Conservation (phyloP, 92 coral and sea anemone species). For the Umimayanthus chanpuru region DNA sequence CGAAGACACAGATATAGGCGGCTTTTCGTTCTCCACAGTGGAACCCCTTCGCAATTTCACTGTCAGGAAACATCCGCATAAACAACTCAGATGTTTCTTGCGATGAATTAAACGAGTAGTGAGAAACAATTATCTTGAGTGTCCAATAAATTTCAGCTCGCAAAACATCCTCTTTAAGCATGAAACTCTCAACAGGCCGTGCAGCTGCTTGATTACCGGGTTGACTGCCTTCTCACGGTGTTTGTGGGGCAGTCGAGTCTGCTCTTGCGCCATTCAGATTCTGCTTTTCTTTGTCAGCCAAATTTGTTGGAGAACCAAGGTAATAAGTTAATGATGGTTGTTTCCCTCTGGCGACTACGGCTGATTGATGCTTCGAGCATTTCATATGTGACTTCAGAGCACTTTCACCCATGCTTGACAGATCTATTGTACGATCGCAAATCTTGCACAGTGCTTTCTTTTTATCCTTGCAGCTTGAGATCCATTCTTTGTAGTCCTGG, state of each 20-base stretch:
- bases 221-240: too few species aligned
- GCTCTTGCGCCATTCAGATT: neutral
- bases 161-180: constrained; percentile 60
- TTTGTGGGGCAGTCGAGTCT: constrained; percentile 29
- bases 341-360: constrained; percentile 33
- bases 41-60: neutral
- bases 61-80: constrained; percentile 7
- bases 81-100: constrained; percentile 22
- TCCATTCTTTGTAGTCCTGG: constrained; percentile 49
- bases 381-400: constrained; percentile 51
- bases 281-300: constrained; percentile 21
- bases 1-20: constrained; percentile 16
- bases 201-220: constrained; percentile 23
- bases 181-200: constrained; percentile 48
- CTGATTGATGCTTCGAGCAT: constrained; percentile 47
- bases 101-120: constrained; percentile 59
- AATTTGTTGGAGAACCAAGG: constrained; percentile 34
- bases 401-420: constrained; percentile 65
- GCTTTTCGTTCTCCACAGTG: constrained; percentile 20
- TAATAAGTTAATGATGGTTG: too few species aligned
- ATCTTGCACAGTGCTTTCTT: constrained; percentile 52
- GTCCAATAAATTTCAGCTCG: constrained; percentile 68
- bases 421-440: constrained; percentile 52
- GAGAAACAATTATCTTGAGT: constrained; percentile 52
- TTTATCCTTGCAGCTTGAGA: constrained; percentile 29